Conservation (phyloP, 2,113 vertebrate genomes). For the Stigmatopora argus region DNA sequence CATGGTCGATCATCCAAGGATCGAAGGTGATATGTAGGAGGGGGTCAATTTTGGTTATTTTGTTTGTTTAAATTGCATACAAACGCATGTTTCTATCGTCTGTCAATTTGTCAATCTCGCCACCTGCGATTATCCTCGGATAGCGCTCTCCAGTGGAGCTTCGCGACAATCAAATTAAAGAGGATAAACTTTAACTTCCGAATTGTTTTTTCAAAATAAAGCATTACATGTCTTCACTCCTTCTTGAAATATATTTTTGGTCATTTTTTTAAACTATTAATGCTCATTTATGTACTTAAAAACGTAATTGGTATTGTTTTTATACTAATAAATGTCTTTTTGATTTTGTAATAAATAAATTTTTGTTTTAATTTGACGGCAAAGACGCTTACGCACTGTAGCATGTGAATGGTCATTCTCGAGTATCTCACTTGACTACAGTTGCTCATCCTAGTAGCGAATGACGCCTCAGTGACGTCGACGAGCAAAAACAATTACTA, state of each 20-base stretch:
- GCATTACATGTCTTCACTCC: no score
- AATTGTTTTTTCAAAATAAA: slow-evolving; percentile 26
- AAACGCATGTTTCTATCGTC: slow-evolving; percentile 7
- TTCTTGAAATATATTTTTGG: not conserved
- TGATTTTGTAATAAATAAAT: not conserved
- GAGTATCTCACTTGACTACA: slow-evolving; percentile 10
- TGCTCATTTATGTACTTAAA: not conserved
- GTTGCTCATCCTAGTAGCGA: not conserved
- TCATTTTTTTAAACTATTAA: not conserved
- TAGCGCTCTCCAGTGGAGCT: slow-evolving; percentile 24
- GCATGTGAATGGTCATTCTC: not conserved
- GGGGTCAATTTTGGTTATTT: not conserved
- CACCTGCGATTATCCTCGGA: slow-evolving; percentile 59
- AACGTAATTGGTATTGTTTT: no score
- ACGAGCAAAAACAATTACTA: not conserved
- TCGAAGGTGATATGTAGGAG: not conserved
- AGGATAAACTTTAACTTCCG: not conserved
- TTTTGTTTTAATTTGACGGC: slow-evolving; percentile 23
- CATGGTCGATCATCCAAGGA: slow-evolving; percentile 44
- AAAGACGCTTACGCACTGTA: fast-evolving
- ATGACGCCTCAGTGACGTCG: slow-evolving; percentile 40
- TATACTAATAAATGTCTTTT: not conserved
- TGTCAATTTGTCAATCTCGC: slow-evolving; percentile 25
- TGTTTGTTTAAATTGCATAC: not conserved
- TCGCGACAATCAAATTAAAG: not conserved